These are phyloP conservation scores for Scaptomyza flava DNA, from an alignment of 2,888 invertebrate species.

Conservation along the genomic window DNA sequence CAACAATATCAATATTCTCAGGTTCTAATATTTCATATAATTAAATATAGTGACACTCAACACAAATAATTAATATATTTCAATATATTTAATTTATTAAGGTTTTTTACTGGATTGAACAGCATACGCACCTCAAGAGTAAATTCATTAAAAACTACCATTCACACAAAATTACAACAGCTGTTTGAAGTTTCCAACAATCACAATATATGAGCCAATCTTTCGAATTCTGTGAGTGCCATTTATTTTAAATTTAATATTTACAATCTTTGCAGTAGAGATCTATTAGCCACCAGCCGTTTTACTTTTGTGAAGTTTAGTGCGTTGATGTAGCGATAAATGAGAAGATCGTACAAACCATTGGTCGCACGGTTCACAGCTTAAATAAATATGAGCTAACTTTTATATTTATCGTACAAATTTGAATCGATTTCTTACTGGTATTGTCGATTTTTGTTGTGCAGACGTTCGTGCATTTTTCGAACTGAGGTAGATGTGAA, in stretches of 20 bases:
- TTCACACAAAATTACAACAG: slow-evolving; percentile 37
- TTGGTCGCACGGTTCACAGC: slow-evolving; percentile 60
- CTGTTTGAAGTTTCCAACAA: slow-evolving; percentile 26
- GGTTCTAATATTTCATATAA: too few relatives aligned
- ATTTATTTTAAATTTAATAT: slow-evolving; percentile 12
- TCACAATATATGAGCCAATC: not conserved
- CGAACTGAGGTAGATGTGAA: slow-evolving; percentile 58
- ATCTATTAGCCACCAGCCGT: not conserved
- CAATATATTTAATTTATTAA: not conserved
- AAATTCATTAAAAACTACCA: slow-evolving; percentile 17
- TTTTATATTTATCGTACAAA: not conserved
- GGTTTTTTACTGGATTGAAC: slow-evolving; percentile 13
- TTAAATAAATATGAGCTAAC: slow-evolving; percentile 10
- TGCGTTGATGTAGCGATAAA: slow-evolving; percentile 45
- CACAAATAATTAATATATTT: not conserved
- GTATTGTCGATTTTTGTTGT: slow-evolving; percentile 48
- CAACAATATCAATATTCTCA: not conserved
- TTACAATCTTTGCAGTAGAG: not conserved
- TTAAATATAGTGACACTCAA: not conserved
- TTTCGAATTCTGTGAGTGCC: not conserved
- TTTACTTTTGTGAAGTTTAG: slow-evolving; percentile 53
- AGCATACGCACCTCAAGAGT: slow-evolving; percentile 33
- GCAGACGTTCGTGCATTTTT: slow-evolving; percentile 55
- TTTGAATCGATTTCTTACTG: slow-evolving; percentile 38
- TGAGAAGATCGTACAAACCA: slow-evolving; percentile 61